Evolutionary conservation across 2,113 vertebrate genomes (phyloP), one percentile per base, ranked within the genome.

Genomic region (Verasper variegatus): DNA sequence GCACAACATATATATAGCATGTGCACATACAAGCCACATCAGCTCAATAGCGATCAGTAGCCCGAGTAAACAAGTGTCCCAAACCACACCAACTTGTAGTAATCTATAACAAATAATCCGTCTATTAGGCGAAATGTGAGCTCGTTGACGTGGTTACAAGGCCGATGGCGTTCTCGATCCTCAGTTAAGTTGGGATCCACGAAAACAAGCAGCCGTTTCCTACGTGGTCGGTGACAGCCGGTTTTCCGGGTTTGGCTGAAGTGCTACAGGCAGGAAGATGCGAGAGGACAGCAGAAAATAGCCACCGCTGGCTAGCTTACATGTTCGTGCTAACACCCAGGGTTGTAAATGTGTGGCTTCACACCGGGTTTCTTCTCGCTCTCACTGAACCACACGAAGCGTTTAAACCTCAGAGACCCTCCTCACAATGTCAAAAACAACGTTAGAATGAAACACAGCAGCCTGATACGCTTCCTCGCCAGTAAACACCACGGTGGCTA

Each of bases 241-340:
- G 78, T 91, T 86, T 93, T 93, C 93, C 92, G 92, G 93, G 91
- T 93, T 91, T 77, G 84, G 68, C 77, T 86, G 17, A 77, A 89
- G 78, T 63, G 72, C 73, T 77, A 15, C 13, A 84, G 37, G 37
- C 88, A 90, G 88, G 88, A 89, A 90, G 92, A 87, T 83, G 67
- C 31, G 65, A 82, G 71, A 80, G 88, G 82, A 74, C 83, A 88
- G 81, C 60, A 68, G 37, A 67, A 74, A 87, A 79, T 66, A 78
- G 68, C 85, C 86, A 86, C 7, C 51, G 54, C 63, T 40, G 37
- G 62, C 54, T 78, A 80, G 80, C 86, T 45, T 76, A 56, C 59
- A 58, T 51, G 42, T 74, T 27, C 13, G 56, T 24, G 31, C 9
- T 3, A 20, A 60, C 63, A 64, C 49, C 40, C 6, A 3, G 21